Evolutionary conservation across 2,113 vertebrate species (phyloP).

Genomic region (Oceanites oceanicus): DNA sequence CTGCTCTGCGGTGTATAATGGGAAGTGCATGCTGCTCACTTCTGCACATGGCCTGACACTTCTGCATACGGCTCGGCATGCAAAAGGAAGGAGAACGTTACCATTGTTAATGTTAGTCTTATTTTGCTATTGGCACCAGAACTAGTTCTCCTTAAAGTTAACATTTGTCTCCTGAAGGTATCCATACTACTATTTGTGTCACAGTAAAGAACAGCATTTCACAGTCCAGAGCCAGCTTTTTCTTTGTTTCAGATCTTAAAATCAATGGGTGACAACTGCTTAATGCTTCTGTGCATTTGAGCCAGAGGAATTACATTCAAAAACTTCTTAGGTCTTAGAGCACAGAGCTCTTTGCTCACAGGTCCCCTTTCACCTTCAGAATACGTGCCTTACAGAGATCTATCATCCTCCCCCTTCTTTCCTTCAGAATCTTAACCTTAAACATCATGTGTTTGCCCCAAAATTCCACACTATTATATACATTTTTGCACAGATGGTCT

Average conservation of each 20-base stretch:
- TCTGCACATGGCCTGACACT: fast-evolving
- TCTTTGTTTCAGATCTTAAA: background rate
- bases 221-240: background rate
- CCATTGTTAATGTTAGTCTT: background rate
- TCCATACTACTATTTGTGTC: background rate
- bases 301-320: background rate
- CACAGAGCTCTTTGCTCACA: background rate
- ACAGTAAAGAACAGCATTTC: background rate
- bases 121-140: background rate
- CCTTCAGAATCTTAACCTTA: background rate
- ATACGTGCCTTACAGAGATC: fast-evolving
- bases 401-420: background rate
- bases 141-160: background rate
- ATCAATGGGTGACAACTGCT: background rate
- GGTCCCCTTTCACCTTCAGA: background rate
- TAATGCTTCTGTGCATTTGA: background rate
- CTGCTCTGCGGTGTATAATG: background rate
- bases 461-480: background rate
- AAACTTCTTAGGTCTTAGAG: background rate
- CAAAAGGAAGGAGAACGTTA: background rate
- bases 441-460: background rate
- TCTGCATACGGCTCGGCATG: fast-evolving
- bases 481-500: background rate
- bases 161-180: background rate
- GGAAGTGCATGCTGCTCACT: background rate